Percentiles rank a stretch among this genome's conserved stretches.
Conservation (phyloP, 2,113 vertebrate species). For the Xenotilapia longispinis region DNA sequence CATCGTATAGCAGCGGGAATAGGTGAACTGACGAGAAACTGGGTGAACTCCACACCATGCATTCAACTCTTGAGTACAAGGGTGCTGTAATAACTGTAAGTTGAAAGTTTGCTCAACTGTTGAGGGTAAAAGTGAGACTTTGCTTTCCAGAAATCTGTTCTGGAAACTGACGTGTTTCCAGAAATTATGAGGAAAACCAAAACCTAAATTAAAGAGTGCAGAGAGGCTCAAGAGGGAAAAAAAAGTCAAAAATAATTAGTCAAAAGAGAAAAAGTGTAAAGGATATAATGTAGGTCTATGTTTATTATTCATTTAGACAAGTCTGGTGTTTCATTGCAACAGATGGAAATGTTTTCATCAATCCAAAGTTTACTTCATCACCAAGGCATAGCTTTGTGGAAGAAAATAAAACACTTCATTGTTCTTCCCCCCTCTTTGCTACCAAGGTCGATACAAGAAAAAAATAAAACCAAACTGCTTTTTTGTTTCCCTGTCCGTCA, state of each 20-base stretch:
- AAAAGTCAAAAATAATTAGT: conserved; percentile 30
- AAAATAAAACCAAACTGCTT: not conserved
- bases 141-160: conserved; percentile 23
- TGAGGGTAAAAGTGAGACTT: conserved; percentile 30
- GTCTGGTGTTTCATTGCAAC: conserved; percentile 51
- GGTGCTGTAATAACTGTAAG: conserved; percentile 12
- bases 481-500: conserved; percentile 25
- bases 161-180: not conserved
- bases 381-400: conserved; percentile 38
- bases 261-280: conserved; percentile 34
- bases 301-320: conserved; percentile 64
- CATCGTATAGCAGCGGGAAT: conserved; percentile 72
- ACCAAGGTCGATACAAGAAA: conserved; percentile 49
- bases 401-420: conserved; percentile 28
- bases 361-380: conserved; percentile 51
- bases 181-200: not conserved
- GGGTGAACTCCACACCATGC: conserved; percentile 68
- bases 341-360: conserved; percentile 56
- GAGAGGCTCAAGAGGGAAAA: not conserved
- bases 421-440: conserved; percentile 6
- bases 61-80: conserved; percentile 52
- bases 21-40: conserved; percentile 61
- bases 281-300: conserved; percentile 62
- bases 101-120: conserved; percentile 5
- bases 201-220: not conserved